A percentile compares a stretch with the other conserved stretches of the same genome.
Evolutionary conservation across 1,140 invertebrate species (phyloP).

Genomic region (Drosophila ohnishii): DNA sequence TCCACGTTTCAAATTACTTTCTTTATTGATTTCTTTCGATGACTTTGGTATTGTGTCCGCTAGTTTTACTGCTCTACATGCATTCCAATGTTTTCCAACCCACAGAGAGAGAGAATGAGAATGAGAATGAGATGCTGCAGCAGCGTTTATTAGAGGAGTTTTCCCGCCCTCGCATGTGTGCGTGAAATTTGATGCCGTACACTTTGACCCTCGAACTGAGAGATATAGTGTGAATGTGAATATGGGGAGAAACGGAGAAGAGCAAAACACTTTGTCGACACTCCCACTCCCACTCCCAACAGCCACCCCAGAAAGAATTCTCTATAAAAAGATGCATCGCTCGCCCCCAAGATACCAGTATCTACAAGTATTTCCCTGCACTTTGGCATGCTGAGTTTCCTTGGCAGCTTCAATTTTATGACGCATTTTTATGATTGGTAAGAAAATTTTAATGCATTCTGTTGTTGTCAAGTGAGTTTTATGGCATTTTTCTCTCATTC

Average conservation of each 20-base stretch:
- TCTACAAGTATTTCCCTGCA: constrained; percentile 19
- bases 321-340: constrained; percentile 63
- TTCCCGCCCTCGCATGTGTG: constrained; percentile 31
- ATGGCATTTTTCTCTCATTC: constrained; percentile 28
- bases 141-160: constrained; percentile 29
- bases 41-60: constrained; percentile 50
- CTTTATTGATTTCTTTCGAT: constrained; percentile 73
- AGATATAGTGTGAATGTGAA: not conserved
- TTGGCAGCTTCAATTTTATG: constrained; percentile 69
- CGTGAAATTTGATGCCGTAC: constrained; percentile 57
- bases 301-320: constrained; percentile 24
- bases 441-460: constrained; percentile 72
- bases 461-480: constrained; percentile 64
- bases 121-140: constrained; percentile 8
- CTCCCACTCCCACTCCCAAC: constrained; percentile 47
- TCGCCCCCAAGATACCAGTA: constrained; percentile 17
- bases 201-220: constrained; percentile 56
- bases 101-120: not conserved
- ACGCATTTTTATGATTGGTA: constrained; percentile 69
- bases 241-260: constrained; percentile 16
- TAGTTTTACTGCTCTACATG: constrained; percentile 58
- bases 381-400: constrained; percentile 43
- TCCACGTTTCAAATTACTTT: constrained; percentile 79
- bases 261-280: constrained; percentile 68
- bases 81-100: constrained; percentile 43